These are phyloP conservation scores for Rhabdornis inornatus DNA, from an alignment of 2,113 vertebrate genomes.

Conservation along the genomic window DNA sequence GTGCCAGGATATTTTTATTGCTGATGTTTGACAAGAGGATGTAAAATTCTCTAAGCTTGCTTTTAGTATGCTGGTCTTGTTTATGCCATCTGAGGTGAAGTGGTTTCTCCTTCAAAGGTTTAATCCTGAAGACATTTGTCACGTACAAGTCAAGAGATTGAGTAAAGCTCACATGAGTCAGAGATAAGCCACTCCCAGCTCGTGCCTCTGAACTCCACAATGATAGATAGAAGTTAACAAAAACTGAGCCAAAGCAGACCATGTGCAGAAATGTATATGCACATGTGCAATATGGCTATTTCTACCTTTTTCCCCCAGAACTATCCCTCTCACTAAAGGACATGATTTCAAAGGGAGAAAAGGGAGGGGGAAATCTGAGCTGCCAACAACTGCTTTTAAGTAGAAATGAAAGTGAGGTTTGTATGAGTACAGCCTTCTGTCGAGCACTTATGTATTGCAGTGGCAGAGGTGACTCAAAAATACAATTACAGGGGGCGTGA, in stretches of 20 bases:
- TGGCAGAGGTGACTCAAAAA: neutral
- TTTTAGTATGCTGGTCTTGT: neutral
- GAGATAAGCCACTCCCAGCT: neutral
- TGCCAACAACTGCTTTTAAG: neutral
- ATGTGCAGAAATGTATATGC: neutral
- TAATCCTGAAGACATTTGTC: neutral
- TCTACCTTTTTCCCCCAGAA: neutral
- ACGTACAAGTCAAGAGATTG: neutral
- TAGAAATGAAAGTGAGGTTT: neutral
- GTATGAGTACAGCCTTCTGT: neutral
- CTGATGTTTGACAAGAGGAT: neutral
- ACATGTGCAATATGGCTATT: neutral
- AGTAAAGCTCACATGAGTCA: neutral
- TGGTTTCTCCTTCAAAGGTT: neutral
- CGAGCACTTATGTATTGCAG: fast-evolving
- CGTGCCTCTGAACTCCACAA: neutral
- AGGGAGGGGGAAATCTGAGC: neutral
- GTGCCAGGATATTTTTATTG: neutral
- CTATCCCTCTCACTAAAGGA: neutral
- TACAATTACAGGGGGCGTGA: fast-evolving
- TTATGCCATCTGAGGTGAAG: neutral
- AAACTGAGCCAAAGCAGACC: neutral
- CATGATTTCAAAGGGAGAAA: neutral
- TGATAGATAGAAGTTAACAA: neutral
- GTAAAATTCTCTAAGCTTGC: neutral